Conservation (phyloP, 2,888 invertebrate genomes). For the Tenthredo notha region DNA sequence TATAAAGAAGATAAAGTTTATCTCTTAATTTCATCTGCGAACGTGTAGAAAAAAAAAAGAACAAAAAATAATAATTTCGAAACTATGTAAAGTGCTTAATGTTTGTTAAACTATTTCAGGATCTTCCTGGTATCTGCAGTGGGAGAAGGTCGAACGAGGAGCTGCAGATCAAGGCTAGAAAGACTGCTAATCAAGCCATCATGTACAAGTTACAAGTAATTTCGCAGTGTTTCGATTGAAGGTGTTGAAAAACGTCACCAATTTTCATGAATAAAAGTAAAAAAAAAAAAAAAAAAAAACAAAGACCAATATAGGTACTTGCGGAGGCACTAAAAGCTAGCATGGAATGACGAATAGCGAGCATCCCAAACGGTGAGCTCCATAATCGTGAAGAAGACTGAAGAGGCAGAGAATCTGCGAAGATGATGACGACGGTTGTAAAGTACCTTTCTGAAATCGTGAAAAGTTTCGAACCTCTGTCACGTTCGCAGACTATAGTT, state of each 20-base stretch:
- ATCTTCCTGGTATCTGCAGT: slow-evolving; percentile 3
- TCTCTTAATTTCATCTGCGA: background rate
- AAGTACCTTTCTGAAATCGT: background rate
- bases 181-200: no score
- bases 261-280: no score
- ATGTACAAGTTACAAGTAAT: no score
- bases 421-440: slow-evolving; percentile 10
- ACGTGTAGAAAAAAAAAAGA: no score
- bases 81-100: background rate
- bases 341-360: slow-evolving; percentile 4
- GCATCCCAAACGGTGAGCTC: background rate
- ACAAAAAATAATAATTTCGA: background rate
- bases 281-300: background rate
- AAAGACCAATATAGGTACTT: background rate
- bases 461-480: background rate
- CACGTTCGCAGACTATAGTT: background rate
- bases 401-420: background rate
- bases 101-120: background rate
- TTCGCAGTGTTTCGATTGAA: no score
- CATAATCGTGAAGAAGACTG: slow-evolving; percentile 9
- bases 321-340: background rate
- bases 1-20: background rate
- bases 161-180: slow-evolving; percentile 5
- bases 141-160: background rate
- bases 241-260: no score